Conservation (phyloP, 2,888 invertebrate species). For the Ptilodon capucinus region DNA sequence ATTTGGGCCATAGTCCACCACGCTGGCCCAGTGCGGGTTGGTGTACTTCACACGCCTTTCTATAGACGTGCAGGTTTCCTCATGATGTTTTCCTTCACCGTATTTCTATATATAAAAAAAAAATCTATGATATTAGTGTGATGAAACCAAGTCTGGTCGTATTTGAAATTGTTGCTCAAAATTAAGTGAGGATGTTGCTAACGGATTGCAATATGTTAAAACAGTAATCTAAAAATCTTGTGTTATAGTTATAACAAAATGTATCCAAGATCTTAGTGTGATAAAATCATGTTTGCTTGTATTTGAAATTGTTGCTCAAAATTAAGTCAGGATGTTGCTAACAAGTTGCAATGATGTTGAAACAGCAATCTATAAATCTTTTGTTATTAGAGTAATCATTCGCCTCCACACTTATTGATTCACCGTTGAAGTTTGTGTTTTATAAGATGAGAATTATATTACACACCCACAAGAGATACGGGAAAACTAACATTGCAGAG, state of each 20-base stretch:
- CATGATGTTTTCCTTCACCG: too few relatives aligned
- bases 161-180: background rate
- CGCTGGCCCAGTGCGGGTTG: too few relatives aligned
- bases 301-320: background rate
- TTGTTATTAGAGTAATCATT: background rate
- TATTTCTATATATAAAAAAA: too few relatives aligned
- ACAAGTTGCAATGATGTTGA: background rate
- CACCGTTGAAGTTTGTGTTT: background rate
- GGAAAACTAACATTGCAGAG: background rate
- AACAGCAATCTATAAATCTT: background rate
- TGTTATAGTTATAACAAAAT: too few relatives aligned
- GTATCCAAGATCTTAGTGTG: background rate
- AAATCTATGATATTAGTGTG: background rate
- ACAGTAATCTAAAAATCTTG: background rate
- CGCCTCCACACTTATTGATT: background rate
- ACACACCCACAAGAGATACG: background rate
- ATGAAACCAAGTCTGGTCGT: too few relatives aligned
- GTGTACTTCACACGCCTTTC: too few relatives aligned
- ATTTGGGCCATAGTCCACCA: too few relatives aligned
- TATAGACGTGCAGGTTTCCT: too few relatives aligned
- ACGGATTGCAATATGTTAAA: background rate
- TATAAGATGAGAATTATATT: background rate
- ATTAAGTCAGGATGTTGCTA: background rate
- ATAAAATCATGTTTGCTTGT: too few relatives aligned
- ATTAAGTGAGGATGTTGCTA: background rate